Evolutionary conservation across 2,797 vertebrate species (phyloP).

Genomic region (Nyctibius grandis): DNA sequence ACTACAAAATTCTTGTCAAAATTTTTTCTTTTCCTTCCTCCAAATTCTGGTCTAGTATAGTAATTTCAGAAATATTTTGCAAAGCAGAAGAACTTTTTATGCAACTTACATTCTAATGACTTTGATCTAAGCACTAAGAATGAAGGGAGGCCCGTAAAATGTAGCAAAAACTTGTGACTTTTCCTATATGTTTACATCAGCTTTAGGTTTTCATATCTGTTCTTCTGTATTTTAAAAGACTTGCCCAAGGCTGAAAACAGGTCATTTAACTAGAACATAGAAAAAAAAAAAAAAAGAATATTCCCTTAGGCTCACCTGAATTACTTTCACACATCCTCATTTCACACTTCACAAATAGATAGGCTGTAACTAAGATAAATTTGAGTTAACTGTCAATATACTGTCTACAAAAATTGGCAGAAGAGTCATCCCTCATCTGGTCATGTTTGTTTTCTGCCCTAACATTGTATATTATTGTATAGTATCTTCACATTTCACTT

Average conservation of each 20-base stretch:
- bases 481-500: neutral
- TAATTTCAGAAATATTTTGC: neutral
- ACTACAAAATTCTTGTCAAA: neutral
- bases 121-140: neutral
- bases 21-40: neutral
- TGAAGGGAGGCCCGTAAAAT: neutral
- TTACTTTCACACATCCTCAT: neutral
- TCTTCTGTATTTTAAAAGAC: neutral
- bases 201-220: neutral
- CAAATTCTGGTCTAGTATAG: neutral
- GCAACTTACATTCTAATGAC: neutral
- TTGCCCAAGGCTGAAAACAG: neutral
- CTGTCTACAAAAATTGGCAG: neutral
- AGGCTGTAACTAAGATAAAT: neutral
- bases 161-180: neutral
- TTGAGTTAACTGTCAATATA: neutral
- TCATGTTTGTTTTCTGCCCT: neutral
- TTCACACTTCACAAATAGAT: neutral
- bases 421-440: neutral
- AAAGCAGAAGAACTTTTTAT: neutral
- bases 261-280: neutral
- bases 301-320: neutral
- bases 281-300: accelerated
- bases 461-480: neutral
- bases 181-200: neutral